Percentiles rank a stretch among this genome's conserved stretches.
Conservation (phyloP, 2,888 invertebrate genomes). For the Lepidochrysops patricia region DNA sequence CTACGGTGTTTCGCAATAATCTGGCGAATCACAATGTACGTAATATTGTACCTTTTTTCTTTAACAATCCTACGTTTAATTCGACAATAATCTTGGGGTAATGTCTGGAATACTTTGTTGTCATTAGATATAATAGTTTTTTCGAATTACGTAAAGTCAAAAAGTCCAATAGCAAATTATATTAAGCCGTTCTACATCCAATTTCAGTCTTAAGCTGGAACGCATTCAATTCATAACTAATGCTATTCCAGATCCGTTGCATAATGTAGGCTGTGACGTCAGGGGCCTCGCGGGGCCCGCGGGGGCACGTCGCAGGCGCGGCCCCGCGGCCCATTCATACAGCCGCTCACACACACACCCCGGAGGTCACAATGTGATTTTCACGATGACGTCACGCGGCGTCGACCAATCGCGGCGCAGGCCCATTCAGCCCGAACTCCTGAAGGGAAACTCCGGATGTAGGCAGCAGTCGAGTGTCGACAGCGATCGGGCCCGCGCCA, state of each 20-base stretch:
- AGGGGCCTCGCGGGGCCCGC: slow-evolving; percentile 61
- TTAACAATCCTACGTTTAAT: too few species aligned
- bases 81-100: too few species aligned
- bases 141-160: too few species aligned
- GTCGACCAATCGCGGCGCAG: slow-evolving; percentile 74
- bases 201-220: slow-evolving; percentile 13
- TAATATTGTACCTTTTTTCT: too few species aligned
- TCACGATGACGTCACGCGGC: slow-evolving; percentile 81
- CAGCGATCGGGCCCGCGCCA: slow-evolving; percentile 30
- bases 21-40: too few species aligned
- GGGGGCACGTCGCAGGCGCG: slow-evolving; percentile 62
- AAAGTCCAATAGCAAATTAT: too few species aligned
- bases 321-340: slow-evolving; percentile 56
- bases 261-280: slow-evolving; percentile 63
- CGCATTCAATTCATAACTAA: slow-evolving; percentile 26
- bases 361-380: slow-evolving; percentile 69
- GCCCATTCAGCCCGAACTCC: slow-evolving; percentile 81
- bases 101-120: too few species aligned
- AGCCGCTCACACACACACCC: slow-evolving; percentile 44
- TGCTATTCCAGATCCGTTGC: slow-evolving; percentile 52
- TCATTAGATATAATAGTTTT: too few species aligned
- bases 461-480: slow-evolving; percentile 61
- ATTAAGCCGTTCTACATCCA: neutral
- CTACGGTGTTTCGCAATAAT: too few species aligned
- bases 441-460: slow-evolving; percentile 72